A percentile compares a stretch with the other conserved stretches of the same genome.
Evolutionary conservation across 2,113 vertebrate genomes (phyloP).

Genomic region (Helogale parvula): DNA sequence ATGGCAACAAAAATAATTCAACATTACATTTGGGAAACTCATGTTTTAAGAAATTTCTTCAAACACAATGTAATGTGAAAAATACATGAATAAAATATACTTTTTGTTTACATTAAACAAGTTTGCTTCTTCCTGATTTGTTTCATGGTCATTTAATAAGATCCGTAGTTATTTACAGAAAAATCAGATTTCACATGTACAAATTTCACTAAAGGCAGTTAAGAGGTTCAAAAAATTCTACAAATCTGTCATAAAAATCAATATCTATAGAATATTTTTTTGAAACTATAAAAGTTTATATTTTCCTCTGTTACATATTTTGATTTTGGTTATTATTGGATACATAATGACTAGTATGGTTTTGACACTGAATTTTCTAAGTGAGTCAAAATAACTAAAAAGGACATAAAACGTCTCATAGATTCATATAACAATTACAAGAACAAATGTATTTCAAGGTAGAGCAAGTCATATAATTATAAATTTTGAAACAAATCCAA

Average conservation of each 20-base stretch:
- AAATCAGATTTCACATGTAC: not conserved
- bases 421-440: not conserved
- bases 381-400: conserved; percentile 17
- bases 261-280: not conserved
- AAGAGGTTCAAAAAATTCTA: not conserved
- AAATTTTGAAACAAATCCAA: not conserved
- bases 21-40: not conserved
- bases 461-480: conserved; percentile 7
- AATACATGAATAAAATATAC: not conserved
- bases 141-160: conserved; percentile 20
- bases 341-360: not conserved
- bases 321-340: not conserved
- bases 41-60: not conserved
- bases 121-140: not conserved
- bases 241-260: conserved; percentile 21
- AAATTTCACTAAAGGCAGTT: not conserved
- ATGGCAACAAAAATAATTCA: conserved; percentile 26
- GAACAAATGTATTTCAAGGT: not conserved
- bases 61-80: not conserved
- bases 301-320: not conserved
- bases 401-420: not conserved
- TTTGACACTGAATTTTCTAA: not conserved
- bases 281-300: not conserved
- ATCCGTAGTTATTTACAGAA: not conserved
- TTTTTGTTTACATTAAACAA: not conserved